These are phyloP conservation scores for Prosopocoilus inquinatus DNA, from an alignment of 2,888 invertebrate genomes.

Conservation along the genomic window DNA sequence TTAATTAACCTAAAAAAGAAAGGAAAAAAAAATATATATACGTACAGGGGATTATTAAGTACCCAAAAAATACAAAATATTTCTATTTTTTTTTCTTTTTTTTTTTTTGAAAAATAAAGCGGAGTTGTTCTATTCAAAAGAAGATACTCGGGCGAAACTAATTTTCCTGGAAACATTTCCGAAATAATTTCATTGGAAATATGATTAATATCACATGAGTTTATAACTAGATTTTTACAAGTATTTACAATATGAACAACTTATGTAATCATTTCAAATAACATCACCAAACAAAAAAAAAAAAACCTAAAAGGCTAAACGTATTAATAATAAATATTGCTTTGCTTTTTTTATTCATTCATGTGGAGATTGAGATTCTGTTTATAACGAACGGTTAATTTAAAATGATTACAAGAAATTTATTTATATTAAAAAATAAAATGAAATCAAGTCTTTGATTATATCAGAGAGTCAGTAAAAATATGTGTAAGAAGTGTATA, in stretches of 20 bases:
- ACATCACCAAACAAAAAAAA: too few relatives aligned
- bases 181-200: slow-evolving; percentile 30
- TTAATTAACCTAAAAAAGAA: slow-evolving; percentile 5
- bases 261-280: neutral
- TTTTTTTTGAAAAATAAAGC: neutral
- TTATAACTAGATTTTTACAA: slow-evolving; percentile 31
- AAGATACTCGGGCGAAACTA: slow-evolving; percentile 5
- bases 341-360: slow-evolving; percentile 5
- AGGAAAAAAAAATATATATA: slow-evolving; percentile 4
- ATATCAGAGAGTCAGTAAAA: too few relatives aligned
- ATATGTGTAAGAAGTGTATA: too few relatives aligned
- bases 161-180: slow-evolving; percentile 18
- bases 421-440: too few relatives aligned
- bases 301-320: too few relatives aligned
- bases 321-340: slow-evolving; percentile 14
- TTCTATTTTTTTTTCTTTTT: neutral
- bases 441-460: too few relatives aligned
- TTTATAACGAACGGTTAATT: too few relatives aligned
- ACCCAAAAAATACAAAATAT: slow-evolving; percentile 4
- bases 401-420: too few relatives aligned
- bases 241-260: slow-evolving; percentile 28
- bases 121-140: slow-evolving; percentile 3
- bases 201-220: slow-evolving; percentile 30
- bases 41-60: too few relatives aligned
- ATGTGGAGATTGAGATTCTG: too few relatives aligned